Percentiles rank a stretch among this genome's conserved stretches.
These are phyloP conservation scores for Misgurnus mizolepis DNA, from an alignment of 2,113 vertebrate species.

Conservation along the genomic window DNA sequence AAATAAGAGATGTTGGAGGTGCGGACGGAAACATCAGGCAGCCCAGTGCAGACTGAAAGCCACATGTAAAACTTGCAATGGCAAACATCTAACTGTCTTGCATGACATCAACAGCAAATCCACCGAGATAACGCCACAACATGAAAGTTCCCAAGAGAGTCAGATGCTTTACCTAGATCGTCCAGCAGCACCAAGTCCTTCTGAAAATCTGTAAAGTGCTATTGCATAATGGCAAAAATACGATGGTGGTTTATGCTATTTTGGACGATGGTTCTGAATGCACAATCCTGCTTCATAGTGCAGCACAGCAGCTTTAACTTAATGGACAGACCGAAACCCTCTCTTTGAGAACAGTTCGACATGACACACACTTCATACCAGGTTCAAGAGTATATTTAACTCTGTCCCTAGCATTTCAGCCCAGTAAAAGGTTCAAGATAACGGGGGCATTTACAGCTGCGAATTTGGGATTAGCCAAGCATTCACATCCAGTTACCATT, in stretches of 20 bases:
- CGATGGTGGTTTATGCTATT: neutral
- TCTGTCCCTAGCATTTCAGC: neutral
- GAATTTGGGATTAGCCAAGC: neutral
- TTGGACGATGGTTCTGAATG: too few species aligned
- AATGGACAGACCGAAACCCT: neutral
- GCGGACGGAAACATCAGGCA: neutral
- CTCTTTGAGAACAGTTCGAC: neutral
- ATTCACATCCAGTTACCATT: neutral
- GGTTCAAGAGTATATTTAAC: neutral
- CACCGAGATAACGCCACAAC: too few species aligned
- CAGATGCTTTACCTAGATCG: neutral
- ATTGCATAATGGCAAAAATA: neutral
- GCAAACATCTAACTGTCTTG: neutral
- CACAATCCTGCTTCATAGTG: neutral
- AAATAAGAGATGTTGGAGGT: constrained; percentile 12
- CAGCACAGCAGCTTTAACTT: neutral
- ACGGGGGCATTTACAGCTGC: neutral
- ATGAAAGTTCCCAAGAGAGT: neutral
- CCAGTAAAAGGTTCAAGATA: neutral
- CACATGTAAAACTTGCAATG: neutral
- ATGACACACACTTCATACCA: neutral
- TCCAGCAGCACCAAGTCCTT: constrained; percentile 1
- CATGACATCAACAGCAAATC: neutral
- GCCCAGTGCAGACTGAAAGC: neutral
- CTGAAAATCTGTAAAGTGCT: neutral